Conservation (phyloP, 2,888 invertebrate species). For the Mystacides longicornis region DNA sequence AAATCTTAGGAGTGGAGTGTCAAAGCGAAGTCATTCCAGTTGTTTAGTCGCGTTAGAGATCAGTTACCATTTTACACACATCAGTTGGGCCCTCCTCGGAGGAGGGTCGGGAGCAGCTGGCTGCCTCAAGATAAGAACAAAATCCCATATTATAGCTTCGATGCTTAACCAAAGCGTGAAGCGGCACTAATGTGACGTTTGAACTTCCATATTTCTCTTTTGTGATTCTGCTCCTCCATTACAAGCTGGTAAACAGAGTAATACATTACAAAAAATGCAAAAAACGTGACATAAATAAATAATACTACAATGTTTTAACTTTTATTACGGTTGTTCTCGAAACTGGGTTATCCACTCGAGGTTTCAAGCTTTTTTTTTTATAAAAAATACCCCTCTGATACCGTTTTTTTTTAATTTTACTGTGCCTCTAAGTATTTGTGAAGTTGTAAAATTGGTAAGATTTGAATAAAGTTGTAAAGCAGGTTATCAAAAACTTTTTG, state of each 20-base stretch:
- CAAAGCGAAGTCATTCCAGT: neutral
- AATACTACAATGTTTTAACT: no score
- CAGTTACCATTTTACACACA: conserved; percentile 4
- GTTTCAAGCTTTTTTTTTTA: no score
- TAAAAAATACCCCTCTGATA: no score
- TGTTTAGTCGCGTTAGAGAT: neutral
- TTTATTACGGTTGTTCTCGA: no score
- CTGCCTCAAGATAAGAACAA: conserved; percentile 21
- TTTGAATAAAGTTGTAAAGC: no score
- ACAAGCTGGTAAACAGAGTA: neutral
- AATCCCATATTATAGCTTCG: conserved; percentile 20
- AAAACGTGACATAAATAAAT: no score
- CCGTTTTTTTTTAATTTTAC: no score
- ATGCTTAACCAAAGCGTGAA: conserved; percentile 23
- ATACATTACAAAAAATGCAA: neutral
- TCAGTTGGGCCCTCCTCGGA: neutral
- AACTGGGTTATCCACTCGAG: no score
- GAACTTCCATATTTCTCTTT: conserved; percentile 18
- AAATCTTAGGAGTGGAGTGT: neutral
- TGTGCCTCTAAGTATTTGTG: no score
- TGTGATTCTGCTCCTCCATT: neutral
- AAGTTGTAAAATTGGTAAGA: no score
- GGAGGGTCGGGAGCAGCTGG: conserved; percentile 4
- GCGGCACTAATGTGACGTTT: conserved; percentile 20
- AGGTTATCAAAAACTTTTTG: no score